A percentile compares a stretch with the other conserved stretches of the same genome.
Conservation (phyloP, 1,140 invertebrate species). For the Monomorium pharaonis region DNA sequence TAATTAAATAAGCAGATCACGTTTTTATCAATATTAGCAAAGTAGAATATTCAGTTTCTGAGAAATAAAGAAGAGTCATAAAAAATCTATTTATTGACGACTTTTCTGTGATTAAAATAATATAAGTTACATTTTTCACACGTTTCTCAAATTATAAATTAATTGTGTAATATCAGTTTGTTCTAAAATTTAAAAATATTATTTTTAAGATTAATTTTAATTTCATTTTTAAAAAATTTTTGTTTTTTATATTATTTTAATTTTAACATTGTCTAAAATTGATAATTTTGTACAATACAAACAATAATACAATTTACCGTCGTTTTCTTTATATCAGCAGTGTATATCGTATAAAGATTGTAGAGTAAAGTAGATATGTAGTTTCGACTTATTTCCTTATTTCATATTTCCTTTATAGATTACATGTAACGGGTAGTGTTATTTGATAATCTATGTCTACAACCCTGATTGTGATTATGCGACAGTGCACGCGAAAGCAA, state of each 20-base stretch:
- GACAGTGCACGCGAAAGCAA: background rate
- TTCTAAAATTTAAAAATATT: background rate
- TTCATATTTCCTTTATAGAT: background rate
- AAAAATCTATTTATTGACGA: too few species aligned
- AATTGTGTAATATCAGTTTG: background rate
- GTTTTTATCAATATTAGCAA: too few species aligned
- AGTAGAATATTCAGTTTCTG: too few species aligned
- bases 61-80: too few species aligned
- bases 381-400: background rate
- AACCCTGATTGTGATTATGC: conserved; percentile 22
- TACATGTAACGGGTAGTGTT: background rate
- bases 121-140: background rate
- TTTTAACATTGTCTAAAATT: background rate
- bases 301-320: background rate
- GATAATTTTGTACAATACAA: too few species aligned
- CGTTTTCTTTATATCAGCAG: background rate
- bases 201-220: background rate
- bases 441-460: conserved; percentile 14
- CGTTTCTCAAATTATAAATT: background rate
- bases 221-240: background rate
- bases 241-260: background rate
- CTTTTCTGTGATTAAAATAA: background rate
- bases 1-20: too few species aligned
- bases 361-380: background rate
- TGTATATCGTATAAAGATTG: background rate